Evolutionary conservation across 2,113 vertebrate species (phyloP), one percentile per base, ranked within the genome.

Genomic region (Gracilinanus agilis): DNA sequence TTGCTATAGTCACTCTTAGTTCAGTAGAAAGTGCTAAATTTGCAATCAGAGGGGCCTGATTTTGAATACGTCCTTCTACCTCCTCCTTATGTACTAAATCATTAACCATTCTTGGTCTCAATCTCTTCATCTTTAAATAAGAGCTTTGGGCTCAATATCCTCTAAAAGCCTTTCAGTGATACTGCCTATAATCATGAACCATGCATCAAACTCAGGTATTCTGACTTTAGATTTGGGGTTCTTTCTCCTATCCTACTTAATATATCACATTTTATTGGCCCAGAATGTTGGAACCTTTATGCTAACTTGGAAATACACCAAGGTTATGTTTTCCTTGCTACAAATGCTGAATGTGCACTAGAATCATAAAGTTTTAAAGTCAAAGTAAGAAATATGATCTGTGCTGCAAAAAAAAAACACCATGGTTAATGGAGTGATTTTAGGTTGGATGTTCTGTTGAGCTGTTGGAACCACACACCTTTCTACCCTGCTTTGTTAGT

Each of bases 401-500:
- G n/a, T 40, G 44, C 23, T 40, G 44, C 21, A 54, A 91, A 49
- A 49, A 54, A 91, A 49, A 49, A 89, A 75, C 9, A 24, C 34
- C 10, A 1, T 13, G 44, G 25, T 55, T 75, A 40, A n/a, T 88
- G 54, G 61, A 25, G 2, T 44, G 7, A 19, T 54, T 13, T 44
- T 55, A 88, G n/a, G 61, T 5, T 3, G 54, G 83, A 61, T 29
- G 44, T 56, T 25, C 27, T 56, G 5, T 1, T 40, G 53, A 90
- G 23, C 19, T 53, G 12, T 40, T 75, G 88, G 88, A 96, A 67
- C 53, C 44, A 49, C 23, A 89, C 44, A 56, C 55, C 19, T 24
- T 55, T 24, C 90, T 90, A 88, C 95, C 40, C 89, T 58, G 89
- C 83, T 54, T 90, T 91, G 92, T 93, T 75, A 88, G 88, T 58